Base-by-base conservation (phyloP, 2,797 vertebrate species). In the Odontamblyopus lacepedii region DNA sequence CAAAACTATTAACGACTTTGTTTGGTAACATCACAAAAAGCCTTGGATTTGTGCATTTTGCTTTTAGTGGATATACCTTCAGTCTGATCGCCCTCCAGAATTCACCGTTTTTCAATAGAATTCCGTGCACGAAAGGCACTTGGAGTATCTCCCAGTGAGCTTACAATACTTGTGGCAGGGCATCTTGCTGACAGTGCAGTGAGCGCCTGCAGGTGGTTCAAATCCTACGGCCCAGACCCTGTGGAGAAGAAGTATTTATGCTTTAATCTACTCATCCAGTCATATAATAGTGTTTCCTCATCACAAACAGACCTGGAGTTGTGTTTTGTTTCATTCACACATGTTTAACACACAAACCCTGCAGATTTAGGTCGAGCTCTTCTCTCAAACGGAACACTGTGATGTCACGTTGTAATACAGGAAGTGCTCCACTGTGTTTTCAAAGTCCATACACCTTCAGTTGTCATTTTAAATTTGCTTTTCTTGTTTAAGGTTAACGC, bases 131-230 rank as follows among this genome's bases (percentile, higher is more conserved):
- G 35, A 59, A 44, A 15, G 73, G 77, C 78, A 61, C 82, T 79
- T 80, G 50, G 50, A 78, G 75, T 76, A 79, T 61, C 64, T 6
- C 63, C 35, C 38, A 60, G 59, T 77, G 73, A 66, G 80, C 57
- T 65, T 56, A 64, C 75, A 75, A 81, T 70, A 76, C 70, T 73
- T 64, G 55, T 69, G 51, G 81, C 81, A 74, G 75, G 85, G 83
- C 80, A 6, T 75, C 73, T 66, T 69, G 82, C 73, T 91, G 89
- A 89, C 89, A 92, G 85, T 70, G 30, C 13, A 0, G 70, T 89
- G 89, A 92, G 86, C 68, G 61, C 63, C 6, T 78, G 86, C 83
- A 88, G 90, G 90, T 90, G 91, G 89, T 92, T 92, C 79, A 88
- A 74, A 79, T 88, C 83, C 64, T 69, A 78, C 63, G 61, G 41